These are phyloP conservation scores for Latrodectus elegans DNA, from an alignment of 2,888 invertebrate species.

Conservation along the genomic window DNA sequence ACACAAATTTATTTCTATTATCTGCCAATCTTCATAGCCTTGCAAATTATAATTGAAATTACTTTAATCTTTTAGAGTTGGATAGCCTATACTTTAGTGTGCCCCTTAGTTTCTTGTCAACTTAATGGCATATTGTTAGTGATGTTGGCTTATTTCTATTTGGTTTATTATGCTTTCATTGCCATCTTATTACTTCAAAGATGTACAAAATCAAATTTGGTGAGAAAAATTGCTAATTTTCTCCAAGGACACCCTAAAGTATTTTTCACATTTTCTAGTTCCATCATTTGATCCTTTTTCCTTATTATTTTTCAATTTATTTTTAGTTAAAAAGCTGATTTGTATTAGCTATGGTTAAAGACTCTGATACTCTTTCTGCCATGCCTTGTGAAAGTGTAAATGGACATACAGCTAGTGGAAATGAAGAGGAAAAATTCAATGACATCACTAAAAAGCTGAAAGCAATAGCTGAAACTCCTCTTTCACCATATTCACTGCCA, in stretches of 20 bases:
- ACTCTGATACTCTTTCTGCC: constrained; percentile 36
- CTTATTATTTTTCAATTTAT: neutral
- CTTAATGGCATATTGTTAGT: too few relatives aligned
- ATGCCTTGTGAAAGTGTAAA: constrained; percentile 42
- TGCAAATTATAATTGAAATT: too few relatives aligned
- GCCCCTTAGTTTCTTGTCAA: too few relatives aligned
- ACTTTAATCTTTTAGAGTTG: too few relatives aligned
- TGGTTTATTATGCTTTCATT: too few relatives aligned
- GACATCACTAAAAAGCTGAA: constrained; percentile 33
- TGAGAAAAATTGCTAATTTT: too few relatives aligned
- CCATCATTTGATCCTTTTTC: neutral
- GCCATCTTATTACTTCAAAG: too few relatives aligned
- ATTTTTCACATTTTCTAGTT: neutral
- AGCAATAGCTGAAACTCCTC: constrained; percentile 9
- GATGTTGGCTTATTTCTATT: too few relatives aligned
- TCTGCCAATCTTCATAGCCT: too few relatives aligned
- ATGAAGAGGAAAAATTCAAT: constrained; percentile 23
- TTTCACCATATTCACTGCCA: constrained; percentile 16
- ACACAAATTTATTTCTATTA: too few relatives aligned
- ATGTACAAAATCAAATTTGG: too few relatives aligned
- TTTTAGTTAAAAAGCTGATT: neutral
- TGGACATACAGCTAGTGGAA: constrained; percentile 34
- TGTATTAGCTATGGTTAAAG: constrained; percentile 42
- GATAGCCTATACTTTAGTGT: too few relatives aligned
- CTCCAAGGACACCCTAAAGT: neutral